Conservation (phyloP, 2,113 vertebrate genomes). For the Kobus ellipsiprymnus region DNA sequence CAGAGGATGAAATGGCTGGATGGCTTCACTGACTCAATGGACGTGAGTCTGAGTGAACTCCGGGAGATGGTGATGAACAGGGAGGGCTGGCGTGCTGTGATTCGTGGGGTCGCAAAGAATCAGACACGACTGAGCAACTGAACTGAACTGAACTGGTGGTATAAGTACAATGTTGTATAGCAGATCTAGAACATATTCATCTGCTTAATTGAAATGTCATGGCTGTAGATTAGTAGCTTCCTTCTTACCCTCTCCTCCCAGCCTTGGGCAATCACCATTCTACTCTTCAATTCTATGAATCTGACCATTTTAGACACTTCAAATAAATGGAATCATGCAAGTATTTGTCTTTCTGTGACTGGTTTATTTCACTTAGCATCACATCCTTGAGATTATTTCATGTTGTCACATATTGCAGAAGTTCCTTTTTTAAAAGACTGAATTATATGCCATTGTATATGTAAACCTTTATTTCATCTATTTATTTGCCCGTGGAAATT, state of each 20-base stretch:
- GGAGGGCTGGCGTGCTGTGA: accelerated
- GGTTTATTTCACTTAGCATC: neutral
- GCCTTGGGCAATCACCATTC: neutral
- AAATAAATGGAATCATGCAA: neutral
- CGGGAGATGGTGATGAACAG: too few relatives aligned
- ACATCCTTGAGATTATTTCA: neutral
- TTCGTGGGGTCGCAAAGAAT: too few relatives aligned
- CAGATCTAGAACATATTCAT: neutral
- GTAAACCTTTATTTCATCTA: neutral
- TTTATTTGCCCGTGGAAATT: neutral
- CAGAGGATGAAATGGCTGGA: too few relatives aligned
- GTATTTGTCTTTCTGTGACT: neutral
- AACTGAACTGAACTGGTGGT: neutral
- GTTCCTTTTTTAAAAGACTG: neutral
- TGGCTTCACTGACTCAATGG: too few relatives aligned
- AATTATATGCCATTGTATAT: neutral
- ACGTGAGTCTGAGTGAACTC: too few relatives aligned
- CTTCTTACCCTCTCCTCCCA: neutral
- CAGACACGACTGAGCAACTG: accelerated
- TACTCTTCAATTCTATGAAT: neutral
- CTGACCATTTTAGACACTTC: neutral
- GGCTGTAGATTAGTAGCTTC: neutral
- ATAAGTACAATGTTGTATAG: neutral
- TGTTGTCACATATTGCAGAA: neutral
- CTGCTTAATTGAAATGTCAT: neutral